Evolutionary conservation across 2,113 vertebrate genomes (phyloP).

Genomic region (Manacus vitellinus): DNA sequence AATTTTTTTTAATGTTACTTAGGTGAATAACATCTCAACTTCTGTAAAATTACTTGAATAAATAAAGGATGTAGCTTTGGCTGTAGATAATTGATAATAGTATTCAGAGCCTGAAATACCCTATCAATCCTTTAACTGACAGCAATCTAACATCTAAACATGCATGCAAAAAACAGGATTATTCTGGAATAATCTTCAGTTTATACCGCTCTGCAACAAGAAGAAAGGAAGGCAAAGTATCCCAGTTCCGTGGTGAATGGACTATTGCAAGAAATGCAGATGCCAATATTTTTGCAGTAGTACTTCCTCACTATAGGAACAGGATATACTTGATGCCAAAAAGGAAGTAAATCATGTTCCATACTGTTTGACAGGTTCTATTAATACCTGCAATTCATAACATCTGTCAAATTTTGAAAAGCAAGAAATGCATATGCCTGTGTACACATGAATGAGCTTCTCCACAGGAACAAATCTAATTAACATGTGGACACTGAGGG

Average conservation of each 20-base stretch:
- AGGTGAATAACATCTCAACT: neutral
- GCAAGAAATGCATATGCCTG: neutral
- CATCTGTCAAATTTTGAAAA: neutral
- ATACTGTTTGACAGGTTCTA: neutral
- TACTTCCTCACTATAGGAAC: neutral
- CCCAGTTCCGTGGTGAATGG: neutral
- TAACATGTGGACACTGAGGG: neutral
- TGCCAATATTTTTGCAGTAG: neutral
- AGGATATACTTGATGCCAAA: neutral
- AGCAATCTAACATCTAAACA: neutral
- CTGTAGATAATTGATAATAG: neutral
- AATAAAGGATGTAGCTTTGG: neutral
- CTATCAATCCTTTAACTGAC: neutral
- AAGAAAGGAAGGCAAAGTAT: neutral
- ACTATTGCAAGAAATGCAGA: neutral
- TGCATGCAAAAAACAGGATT: neutral
- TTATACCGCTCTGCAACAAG: neutral
- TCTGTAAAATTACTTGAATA: neutral
- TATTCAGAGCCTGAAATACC: neutral
- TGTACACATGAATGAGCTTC: neutral
- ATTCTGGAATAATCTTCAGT: neutral
- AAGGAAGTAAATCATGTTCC: neutral
- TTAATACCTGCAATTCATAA: neutral
- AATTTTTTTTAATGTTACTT: neutral
- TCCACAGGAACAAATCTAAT: constrained; percentile 5